Conservation (phyloP, 2,113 vertebrate genomes). For the Coracopsis vasa region DNA sequence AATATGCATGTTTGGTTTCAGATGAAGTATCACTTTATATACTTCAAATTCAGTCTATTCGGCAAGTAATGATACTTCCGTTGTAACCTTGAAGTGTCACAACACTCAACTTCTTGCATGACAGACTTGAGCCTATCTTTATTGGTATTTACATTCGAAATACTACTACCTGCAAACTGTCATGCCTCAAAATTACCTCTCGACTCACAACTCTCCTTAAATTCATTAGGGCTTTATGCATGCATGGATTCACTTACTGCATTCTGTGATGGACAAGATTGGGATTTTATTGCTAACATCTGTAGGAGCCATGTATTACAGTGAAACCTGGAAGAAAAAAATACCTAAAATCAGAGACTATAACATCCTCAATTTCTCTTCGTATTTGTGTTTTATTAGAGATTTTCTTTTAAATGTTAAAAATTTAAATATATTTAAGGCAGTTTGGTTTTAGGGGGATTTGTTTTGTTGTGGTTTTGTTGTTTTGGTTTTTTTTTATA, state of each 20-base stretch:
- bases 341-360: background rate
- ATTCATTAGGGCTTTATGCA: background rate
- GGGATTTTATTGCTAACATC: background rate
- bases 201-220: background rate
- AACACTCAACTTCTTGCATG: background rate
- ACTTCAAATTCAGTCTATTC: background rate
- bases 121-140: background rate
- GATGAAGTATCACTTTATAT: background rate
- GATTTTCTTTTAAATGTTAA: background rate
- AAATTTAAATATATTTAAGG: background rate
- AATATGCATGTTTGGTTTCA: background rate
- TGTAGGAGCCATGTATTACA: background rate
- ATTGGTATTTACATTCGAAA: background rate
- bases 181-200: background rate
- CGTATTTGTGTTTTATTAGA: background rate
- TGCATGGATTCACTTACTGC: background rate
- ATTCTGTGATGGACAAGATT: background rate
- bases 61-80: background rate
- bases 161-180: background rate
- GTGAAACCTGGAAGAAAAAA: background rate
- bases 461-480: background rate
- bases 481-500: background rate
- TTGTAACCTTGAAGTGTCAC: background rate
- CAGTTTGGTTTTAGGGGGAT: background rate
- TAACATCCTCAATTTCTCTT: background rate